Percentiles rank a stretch among this genome's conserved stretches.
These are phyloP conservation scores for Sorex araneus DNA, from an alignment of 2,113 vertebrate species.

Conservation along the genomic window DNA sequence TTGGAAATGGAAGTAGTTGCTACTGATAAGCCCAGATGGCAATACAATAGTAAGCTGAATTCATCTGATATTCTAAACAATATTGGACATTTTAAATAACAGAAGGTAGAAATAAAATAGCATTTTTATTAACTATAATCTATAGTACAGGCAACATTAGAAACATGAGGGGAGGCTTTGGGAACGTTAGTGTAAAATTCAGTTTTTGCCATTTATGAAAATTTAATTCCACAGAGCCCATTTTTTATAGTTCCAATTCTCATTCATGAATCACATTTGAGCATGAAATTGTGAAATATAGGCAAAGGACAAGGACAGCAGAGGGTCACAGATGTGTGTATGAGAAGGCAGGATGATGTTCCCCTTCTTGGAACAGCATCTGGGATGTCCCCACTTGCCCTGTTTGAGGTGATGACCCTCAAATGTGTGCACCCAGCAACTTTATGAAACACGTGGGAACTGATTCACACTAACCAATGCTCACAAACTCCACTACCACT, in stretches of 20 bases:
- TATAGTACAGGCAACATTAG: background rate
- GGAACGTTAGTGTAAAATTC: conserved; percentile 48
- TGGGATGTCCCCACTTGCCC: conserved; percentile 75
- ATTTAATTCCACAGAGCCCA: conserved; percentile 72
- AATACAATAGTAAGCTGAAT: conserved; percentile 77
- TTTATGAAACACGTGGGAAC: conserved; percentile 11
- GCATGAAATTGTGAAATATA: conserved; percentile 76
- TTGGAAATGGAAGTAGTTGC: conserved; percentile 75
- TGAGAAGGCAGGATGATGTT: conserved; percentile 46
- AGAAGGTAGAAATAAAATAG: conserved; percentile 73
- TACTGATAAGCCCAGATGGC: conserved; percentile 81
- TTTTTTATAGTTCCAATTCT: conserved; percentile 74
- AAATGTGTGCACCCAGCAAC: background rate
- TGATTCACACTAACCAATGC: background rate
- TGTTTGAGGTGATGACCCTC: conserved; percentile 3
- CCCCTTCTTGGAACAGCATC: conserved; percentile 64
- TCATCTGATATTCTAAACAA: conserved; percentile 74
- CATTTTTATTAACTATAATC: conserved; percentile 64
- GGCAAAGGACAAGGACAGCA: conserved; percentile 74
- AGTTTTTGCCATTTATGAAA: conserved; percentile 78
- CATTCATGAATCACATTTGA: conserved; percentile 73
- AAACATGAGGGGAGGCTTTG: background rate
- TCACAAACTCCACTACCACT: conserved; percentile 15
- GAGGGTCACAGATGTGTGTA: conserved; percentile 73
- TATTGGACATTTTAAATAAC: conserved; percentile 57